phyloP scores from a whole-genome alignment of 2,888 invertebrate genomes.

The Drosophila formosana region DNA sequence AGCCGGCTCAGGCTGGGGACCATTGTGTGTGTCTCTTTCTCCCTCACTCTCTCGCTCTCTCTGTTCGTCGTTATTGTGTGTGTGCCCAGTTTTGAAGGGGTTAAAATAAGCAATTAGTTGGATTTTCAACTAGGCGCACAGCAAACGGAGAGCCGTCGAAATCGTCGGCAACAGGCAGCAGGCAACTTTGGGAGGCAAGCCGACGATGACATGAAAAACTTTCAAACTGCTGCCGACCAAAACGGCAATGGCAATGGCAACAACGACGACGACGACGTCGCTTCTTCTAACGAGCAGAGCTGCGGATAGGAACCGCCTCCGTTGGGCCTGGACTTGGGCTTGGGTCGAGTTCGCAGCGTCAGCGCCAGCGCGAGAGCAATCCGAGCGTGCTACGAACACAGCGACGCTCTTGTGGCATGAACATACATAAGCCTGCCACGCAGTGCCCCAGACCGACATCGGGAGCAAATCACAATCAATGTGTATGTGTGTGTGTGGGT shows the following conservation, averaged over 20 bases:
- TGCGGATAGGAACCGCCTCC: constrained; percentile 57
- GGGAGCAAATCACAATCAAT: constrained; percentile 4
- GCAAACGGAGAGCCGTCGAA: constrained; percentile 69
- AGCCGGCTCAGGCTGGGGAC: constrained; percentile 54
- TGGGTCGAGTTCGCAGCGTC: constrained; percentile 34
- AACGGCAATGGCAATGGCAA: constrained; percentile 16
- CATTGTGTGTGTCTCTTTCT: constrained; percentile 47
- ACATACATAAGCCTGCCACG: constrained; percentile 65
- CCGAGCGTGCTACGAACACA: constrained; percentile 25
- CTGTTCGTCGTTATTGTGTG: constrained; percentile 42
- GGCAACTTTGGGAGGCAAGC: constrained; percentile 63
- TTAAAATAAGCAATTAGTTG: constrained; percentile 83
- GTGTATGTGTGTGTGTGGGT: constrained; percentile 14
- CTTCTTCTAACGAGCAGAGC: constrained; percentile 73
- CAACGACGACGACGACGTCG: constrained; percentile 28
- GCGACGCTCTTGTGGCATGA: constrained; percentile 20
- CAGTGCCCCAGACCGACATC: constrained; percentile 42
- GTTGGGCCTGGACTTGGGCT: constrained; percentile 10
- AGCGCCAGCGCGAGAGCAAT: constrained; percentile 31
- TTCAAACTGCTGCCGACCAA: constrained; percentile 75
- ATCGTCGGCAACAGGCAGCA: constrained; percentile 52
- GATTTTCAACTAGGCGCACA: constrained; percentile 81
- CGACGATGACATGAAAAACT: constrained; percentile 74
- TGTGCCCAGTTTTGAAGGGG: constrained; percentile 81
- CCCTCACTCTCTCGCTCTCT: constrained; percentile 6